Base-by-base conservation (phyloP, 2,113 vertebrate species). In the Tachysurus vachellii region DNA sequence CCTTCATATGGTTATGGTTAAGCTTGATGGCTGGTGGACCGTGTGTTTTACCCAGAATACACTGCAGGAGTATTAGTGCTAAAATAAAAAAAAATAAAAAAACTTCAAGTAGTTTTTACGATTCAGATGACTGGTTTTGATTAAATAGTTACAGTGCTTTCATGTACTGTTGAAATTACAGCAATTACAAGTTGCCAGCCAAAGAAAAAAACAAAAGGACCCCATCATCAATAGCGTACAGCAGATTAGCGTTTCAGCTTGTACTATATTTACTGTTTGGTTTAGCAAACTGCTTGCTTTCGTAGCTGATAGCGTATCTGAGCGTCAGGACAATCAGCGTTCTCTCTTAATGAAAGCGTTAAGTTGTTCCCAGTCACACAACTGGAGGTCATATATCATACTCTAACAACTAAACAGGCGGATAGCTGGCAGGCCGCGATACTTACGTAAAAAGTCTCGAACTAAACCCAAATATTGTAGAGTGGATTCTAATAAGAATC, bases 401-500 rank as follows among this genome's bases (percentile, higher is more conserved):
- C 71, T 75, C 5, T 4, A 77, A 77, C 26, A 23, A 54, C 47
- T 26, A 54, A 28, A 80, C 5, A 56, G 3, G 8, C 28, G 16
- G 31, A 19, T n/a, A 53, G 73, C 73, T 36, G 44, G 21, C 44
- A 53, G 47, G 13, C 75, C 9, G 26, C 50, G 53, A 77, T 77
- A 77, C 75, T 31, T 21, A 4, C 9, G 9, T 21, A 80, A 57
- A 50, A 50, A 56, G 8, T 31, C 10, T n/a, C 44, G 13, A 14
- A 53, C 21, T n/a, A n/a, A 19, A 77, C 75, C 75, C 19, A 10
- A 53, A 77, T 54, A n/a, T 28, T 23, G 53, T 7, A 6, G 47
- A 77, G 23, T 9, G 23, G 75, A 77, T 77, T 80, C n/a, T 56
- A 56, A 80, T 77, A 75, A 75, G 71, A 77, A 77, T 77, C 53